Evolutionary conservation across 1,140 invertebrate genomes (phyloP).

Genomic region (Pseudomyrmex pallidus): DNA sequence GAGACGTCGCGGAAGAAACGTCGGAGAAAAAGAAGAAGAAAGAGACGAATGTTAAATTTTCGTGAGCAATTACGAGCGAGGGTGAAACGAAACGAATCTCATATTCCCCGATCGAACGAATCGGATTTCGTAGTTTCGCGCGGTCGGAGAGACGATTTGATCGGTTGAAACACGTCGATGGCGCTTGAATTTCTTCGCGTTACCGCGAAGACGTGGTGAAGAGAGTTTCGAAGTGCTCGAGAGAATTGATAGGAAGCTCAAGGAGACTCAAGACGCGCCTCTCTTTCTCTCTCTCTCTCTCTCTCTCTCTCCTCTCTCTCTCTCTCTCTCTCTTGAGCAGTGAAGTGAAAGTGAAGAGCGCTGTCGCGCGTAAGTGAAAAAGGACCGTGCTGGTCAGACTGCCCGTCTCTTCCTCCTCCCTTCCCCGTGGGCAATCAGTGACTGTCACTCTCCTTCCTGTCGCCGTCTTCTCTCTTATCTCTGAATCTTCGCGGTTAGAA

Average conservation of each 20-base stretch:
- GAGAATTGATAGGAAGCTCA: not conserved
- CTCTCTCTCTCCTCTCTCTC: too few relatives aligned
- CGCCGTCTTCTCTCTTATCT: not conserved
- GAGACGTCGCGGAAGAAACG: not conserved
- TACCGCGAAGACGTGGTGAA: not conserved
- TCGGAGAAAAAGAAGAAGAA: not conserved
- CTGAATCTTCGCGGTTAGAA: not conserved
- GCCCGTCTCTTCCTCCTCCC: not conserved
- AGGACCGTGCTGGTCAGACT: slow-evolving; percentile 19
- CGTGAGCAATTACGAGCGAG: slow-evolving; percentile 29
- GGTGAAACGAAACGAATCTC: not conserved
- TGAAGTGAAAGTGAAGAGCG: not conserved
- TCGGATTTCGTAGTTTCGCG: slow-evolving; percentile 19
- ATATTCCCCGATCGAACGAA: slow-evolving; percentile 7
- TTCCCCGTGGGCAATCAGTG: not conserved
- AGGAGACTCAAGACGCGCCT: not conserved
- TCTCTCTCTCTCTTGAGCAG: not conserved
- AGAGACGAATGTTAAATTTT: slow-evolving; percentile 13
- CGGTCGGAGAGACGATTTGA: slow-evolving; percentile 6
- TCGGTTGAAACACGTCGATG: not conserved
- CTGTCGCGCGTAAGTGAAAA: slow-evolving; percentile 22
- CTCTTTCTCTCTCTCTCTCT: not conserved
- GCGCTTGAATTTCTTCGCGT: slow-evolving; percentile 1
- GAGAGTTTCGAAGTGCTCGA: not conserved
- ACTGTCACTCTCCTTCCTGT: not conserved